Conservation (phyloP, 1,140 invertebrate genomes). For the Aphaenogaster ashmeadi region DNA sequence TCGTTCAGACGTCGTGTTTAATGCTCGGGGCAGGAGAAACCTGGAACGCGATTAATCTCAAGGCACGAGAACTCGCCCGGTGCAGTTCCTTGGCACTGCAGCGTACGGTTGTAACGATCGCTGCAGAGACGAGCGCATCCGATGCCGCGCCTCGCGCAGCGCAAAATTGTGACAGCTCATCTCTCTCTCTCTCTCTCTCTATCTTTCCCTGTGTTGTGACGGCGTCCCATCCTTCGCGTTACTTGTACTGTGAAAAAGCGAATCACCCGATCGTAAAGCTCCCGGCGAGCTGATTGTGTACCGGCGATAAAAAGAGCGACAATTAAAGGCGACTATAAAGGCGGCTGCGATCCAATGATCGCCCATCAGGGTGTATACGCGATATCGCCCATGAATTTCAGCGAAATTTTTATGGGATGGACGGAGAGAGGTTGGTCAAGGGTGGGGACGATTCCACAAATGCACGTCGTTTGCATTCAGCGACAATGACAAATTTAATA, state of each 20-base stretch:
- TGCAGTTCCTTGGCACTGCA: conserved; percentile 64
- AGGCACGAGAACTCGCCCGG: conserved; percentile 60
- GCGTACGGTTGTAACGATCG: conserved; percentile 73
- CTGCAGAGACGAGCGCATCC: conserved; percentile 65
- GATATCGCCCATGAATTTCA: conserved; percentile 45
- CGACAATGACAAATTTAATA: conserved; percentile 66
- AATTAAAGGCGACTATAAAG: conserved; percentile 58
- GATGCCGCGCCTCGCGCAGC: conserved; percentile 32
- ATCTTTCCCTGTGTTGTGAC: not conserved
- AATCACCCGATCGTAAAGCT: conserved; percentile 66
- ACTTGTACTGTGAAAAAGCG: conserved; percentile 58
- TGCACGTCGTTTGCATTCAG: conserved; percentile 58
- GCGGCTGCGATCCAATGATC: conserved; percentile 36
- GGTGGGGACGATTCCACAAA: conserved; percentile 6
- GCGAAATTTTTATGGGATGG: conserved; percentile 48
- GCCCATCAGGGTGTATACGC: conserved; percentile 31
- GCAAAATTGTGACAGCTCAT: conserved; percentile 49
- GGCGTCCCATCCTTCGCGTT: conserved; percentile 38
- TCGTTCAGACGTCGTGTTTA: conserved; percentile 75
- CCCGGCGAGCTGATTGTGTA: conserved; percentile 55
- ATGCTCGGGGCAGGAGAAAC: conserved; percentile 56
- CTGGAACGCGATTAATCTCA: conserved; percentile 71
- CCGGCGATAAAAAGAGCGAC: conserved; percentile 62
- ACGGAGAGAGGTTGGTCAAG: not conserved
- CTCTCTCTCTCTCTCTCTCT: not conserved